These are phyloP conservation scores for Tetragonula carbonaria DNA, from an alignment of 2,888 invertebrate species.

Conservation along the genomic window DNA sequence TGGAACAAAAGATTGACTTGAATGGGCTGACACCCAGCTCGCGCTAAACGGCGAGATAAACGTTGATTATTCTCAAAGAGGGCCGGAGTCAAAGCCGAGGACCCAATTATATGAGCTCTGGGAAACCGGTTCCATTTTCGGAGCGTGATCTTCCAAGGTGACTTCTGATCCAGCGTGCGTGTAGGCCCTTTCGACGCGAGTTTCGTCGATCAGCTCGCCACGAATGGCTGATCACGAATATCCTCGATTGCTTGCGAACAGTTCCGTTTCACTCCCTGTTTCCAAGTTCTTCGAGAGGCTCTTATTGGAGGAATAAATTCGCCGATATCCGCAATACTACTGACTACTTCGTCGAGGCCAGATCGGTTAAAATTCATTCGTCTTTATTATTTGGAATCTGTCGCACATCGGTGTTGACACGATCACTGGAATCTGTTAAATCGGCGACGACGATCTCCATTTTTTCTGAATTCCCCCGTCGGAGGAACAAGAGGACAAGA, in stretches of 20 bases:
- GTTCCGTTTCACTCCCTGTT: constrained; percentile 64
- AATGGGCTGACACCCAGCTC: constrained; percentile 40
- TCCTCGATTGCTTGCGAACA: constrained; percentile 74
- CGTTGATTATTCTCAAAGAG: constrained; percentile 63
- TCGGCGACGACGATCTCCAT: too few species aligned
- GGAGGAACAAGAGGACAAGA: too few species aligned
- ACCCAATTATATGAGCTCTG: constrained; percentile 56
- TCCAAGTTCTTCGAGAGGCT: too few species aligned
- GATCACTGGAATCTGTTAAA: too few species aligned
- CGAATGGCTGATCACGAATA: constrained; percentile 57
- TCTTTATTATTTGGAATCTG: too few species aligned
- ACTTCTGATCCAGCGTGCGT: constrained; percentile 62
- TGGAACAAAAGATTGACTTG: constrained; percentile 20
- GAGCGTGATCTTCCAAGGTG: constrained; percentile 66
- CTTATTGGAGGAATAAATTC: too few species aligned
- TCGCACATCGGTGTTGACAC: too few species aligned
- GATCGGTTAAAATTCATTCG: constrained; percentile 35
- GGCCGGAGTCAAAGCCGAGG: constrained; percentile 28
- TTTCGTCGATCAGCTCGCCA: constrained; percentile 48
- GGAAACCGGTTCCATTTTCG: constrained; percentile 70
- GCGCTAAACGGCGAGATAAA: constrained; percentile 64
- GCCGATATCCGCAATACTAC: not conserved
- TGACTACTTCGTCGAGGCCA: constrained; percentile 48
- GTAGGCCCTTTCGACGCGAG: constrained; percentile 33
- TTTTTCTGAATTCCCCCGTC: too few species aligned